Evolutionary conservation across 2,797 vertebrate genomes (phyloP).

Genomic region (Buphagus erythrorhynchus): DNA sequence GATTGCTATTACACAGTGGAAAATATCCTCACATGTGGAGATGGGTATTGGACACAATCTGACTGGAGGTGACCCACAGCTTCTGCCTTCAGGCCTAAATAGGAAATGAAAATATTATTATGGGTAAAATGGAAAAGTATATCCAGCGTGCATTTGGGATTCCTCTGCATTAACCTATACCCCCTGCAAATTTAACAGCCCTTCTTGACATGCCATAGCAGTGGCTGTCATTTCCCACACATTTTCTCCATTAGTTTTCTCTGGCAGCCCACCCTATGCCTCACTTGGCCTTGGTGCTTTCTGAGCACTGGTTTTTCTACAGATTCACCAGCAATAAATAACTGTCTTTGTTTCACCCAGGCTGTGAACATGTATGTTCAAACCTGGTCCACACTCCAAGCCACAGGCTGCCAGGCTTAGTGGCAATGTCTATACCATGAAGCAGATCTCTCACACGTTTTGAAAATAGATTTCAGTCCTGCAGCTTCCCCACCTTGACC

Average conservation of each 20-base stretch:
- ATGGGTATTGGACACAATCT: neutral
- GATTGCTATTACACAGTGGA: neutral
- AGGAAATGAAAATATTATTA: neutral
- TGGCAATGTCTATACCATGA: neutral
- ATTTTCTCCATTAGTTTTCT: neutral
- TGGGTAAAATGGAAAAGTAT: neutral
- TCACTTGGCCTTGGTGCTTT: neutral
- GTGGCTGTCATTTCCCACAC: neutral
- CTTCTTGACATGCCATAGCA: neutral
- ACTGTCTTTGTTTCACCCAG: neutral
- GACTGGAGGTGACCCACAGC: neutral
- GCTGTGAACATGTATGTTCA: accelerated
- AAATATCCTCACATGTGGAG: neutral
- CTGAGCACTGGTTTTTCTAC: neutral
- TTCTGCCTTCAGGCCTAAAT: neutral
- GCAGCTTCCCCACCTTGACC: neutral
- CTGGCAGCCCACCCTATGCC: neutral
- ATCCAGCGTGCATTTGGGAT: neutral
- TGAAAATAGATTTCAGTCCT: neutral
- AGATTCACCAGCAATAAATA: neutral
- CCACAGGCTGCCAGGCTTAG: neutral
- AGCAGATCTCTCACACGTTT: neutral
- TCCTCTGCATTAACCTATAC: neutral
- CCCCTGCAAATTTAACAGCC: neutral
- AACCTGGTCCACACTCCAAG: neutral